A percentile compares a stretch with the other conserved stretches of the same genome.
These are phyloP conservation scores for Hyaena hyaena DNA, from an alignment of 2,113 vertebrate genomes.

Conservation along the genomic window DNA sequence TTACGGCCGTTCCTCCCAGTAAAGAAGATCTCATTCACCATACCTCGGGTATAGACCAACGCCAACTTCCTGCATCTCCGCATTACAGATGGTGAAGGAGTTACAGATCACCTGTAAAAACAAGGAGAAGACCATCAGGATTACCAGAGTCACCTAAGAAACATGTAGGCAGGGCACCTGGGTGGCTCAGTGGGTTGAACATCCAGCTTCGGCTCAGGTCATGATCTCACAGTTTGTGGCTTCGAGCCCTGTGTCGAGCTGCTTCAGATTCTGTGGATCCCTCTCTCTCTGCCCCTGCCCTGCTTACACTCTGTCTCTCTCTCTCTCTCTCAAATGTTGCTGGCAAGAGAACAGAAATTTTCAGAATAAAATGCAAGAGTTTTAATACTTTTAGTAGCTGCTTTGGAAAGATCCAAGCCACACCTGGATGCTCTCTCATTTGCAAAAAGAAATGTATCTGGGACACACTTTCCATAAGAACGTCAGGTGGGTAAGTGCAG, in stretches of 20 bases:
- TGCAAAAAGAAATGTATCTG: conserved; percentile 57
- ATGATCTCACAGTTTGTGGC: too few species aligned
- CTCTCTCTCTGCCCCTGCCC: too few species aligned
- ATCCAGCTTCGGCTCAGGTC: too few species aligned
- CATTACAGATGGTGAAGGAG: conserved; percentile 97
- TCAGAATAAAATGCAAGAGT: conserved; percentile 73
- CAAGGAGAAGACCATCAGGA: conserved; percentile 76
- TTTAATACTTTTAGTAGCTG: conserved; percentile 46
- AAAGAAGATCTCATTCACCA: conserved; percentile 78
- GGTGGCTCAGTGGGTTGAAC: too few species aligned
- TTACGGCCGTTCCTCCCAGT: conserved; percentile 55
- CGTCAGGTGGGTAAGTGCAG: not conserved
- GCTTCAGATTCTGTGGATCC: too few species aligned
- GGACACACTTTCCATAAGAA: conserved; percentile 47
- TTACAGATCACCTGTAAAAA: conserved; percentile 96
- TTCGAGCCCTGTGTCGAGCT: too few species aligned
- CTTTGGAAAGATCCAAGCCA: conserved; percentile 69
- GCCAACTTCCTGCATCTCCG: conserved; percentile 95
- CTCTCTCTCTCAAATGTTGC: not conserved
- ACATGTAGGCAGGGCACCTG: not conserved
- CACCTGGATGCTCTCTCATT: conserved; percentile 72
- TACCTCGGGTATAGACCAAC: conserved; percentile 98
- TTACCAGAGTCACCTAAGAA: conserved; percentile 76
- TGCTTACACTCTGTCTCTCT: too few species aligned
- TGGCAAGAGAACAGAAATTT: conserved; percentile 59